Evolutionary conservation across 2,888 invertebrate species (phyloP).

Genomic region (Philaethria dido): DNA sequence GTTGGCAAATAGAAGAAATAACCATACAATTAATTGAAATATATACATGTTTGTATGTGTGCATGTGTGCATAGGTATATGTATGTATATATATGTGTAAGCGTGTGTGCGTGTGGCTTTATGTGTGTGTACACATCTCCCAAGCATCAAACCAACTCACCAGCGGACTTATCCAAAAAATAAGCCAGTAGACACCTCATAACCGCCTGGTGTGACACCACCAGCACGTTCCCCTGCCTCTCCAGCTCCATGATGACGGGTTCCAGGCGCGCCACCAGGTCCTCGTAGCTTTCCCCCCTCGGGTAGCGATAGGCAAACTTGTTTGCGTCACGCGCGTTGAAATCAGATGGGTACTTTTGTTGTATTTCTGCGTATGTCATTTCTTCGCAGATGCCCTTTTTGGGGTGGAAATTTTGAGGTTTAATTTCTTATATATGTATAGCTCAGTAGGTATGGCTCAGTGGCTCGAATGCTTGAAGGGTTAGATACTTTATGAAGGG

Average conservation of each 20-base stretch:
- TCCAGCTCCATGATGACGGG: conserved; percentile 99
- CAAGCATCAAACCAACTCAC: conserved; percentile 82
- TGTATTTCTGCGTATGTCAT: conserved; percentile 99
- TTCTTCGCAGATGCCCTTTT: conserved; percentile 98
- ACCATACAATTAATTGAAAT: too few species aligned
- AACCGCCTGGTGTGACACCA: conserved; percentile 98
- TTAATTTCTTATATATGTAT: too few species aligned
- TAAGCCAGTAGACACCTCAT: conserved; percentile 98
- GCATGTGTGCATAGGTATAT: too few species aligned
- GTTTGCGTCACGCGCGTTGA: conserved; percentile 96
- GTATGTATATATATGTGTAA: too few species aligned
- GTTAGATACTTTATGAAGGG: too few species aligned
- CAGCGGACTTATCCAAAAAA: conserved; percentile 97
- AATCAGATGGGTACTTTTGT: conserved; percentile 96
- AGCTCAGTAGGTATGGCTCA: too few species aligned
- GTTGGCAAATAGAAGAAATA: too few species aligned
- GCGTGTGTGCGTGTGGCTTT: too few species aligned
- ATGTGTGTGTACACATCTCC: too few species aligned
- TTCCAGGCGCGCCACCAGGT: conserved; percentile 97
- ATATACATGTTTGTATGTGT: not conserved
- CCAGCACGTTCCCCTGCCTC: conserved; percentile 97
- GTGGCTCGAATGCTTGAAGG: too few species aligned
- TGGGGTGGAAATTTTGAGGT: not conserved
- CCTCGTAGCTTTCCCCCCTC: conserved; percentile 98
- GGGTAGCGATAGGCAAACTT: conserved; percentile 98